Percentiles rank a stretch among this genome's conserved stretches.
phyloP scores from a whole-genome alignment of 2,888 invertebrate genomes.

The Tachina lurida region DNA sequence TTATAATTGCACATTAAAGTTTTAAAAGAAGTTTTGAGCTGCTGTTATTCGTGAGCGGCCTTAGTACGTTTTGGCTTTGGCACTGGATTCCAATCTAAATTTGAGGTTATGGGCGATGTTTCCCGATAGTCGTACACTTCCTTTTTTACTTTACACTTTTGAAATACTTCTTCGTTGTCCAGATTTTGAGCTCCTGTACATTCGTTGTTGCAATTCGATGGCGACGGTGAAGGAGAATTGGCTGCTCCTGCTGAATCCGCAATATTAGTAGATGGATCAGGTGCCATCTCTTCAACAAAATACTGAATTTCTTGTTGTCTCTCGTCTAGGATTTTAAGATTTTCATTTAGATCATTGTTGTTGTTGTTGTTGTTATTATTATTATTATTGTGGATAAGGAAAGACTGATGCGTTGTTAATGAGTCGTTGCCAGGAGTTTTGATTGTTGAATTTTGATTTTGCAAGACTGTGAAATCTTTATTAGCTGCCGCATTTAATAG shows the following conservation, averaged over 20 bases:
- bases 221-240: conserved; percentile 49
- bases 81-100: conserved; percentile 82
- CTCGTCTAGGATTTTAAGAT: conserved; percentile 73
- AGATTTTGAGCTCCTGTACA: conserved; percentile 58
- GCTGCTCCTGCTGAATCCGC: neutral
- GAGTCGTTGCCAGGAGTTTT: conserved; percentile 55
- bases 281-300: conserved; percentile 73
- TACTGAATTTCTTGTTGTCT: conserved; percentile 73
- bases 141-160: conserved; percentile 80
- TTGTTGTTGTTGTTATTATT: conserved; percentile 21
- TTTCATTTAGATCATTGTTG: conserved; percentile 55
- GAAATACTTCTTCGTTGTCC: conserved; percentile 76
- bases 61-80: conserved; percentile 82
- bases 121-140: conserved; percentile 78
- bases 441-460: conserved; percentile 27
- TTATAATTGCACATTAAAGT: conserved; percentile 34
- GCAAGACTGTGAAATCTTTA: conserved; percentile 73
- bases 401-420: neutral
- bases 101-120: conserved; percentile 81
- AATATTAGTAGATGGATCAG: neutral
- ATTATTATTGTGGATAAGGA: neutral
- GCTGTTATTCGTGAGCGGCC: conserved; percentile 58
- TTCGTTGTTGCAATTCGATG: conserved; percentile 52
- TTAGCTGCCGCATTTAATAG: conserved; percentile 80
- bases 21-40: conserved; percentile 17